Evolutionary conservation across 2,888 invertebrate genomes (phyloP), one percentile per base, ranked within the genome.

Genomic region (Balanococcus diminutus): DNA sequence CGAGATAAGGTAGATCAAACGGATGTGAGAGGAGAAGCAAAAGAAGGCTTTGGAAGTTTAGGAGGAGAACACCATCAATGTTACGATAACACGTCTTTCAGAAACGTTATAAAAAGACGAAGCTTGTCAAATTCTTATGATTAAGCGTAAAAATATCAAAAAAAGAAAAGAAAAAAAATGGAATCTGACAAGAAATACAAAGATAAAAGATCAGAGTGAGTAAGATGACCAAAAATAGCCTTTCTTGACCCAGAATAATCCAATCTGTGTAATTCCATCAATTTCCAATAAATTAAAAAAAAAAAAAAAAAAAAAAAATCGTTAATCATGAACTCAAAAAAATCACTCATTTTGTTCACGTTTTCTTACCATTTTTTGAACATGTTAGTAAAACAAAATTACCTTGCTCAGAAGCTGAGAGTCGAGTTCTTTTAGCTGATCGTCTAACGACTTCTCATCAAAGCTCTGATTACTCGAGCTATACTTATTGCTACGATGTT

Each of bases 371-470:
- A 25, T 16, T 67, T 16, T 67, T 67, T 67, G 67, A 67, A 39
- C 81, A 39, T 81, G 82, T 85, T 75, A 85, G 75, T 46, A 85
- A 39, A 46, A 51, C 31, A 82, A 82, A 85, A 75, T 81, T 89
- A 89, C 89, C 89, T 89, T 89, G 88, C 88, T 88, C 81, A 88
- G 87, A 39, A 94, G 92, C 88, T 95, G 95, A 87, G 94, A 95
- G 91, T 95, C 95, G 88, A 95, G 92, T 90, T 95, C 95, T 90
- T 95, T 95, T 88, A 95, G 91, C 90, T 95, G 95, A 90, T 94
- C 94, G 90, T 95, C 95, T 88, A 95, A 91, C 51, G 94, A 94
- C 88, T 94, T 93, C 89, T 94, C 93, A 90, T 94, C 94, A 90
- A 94, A 95, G 88, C 93, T 92, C 75, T 88, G 88, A 31, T 88